phyloP scores from a whole-genome alignment of 2,888 invertebrate genomes.

The Rhabditoides inermis region DNA sequence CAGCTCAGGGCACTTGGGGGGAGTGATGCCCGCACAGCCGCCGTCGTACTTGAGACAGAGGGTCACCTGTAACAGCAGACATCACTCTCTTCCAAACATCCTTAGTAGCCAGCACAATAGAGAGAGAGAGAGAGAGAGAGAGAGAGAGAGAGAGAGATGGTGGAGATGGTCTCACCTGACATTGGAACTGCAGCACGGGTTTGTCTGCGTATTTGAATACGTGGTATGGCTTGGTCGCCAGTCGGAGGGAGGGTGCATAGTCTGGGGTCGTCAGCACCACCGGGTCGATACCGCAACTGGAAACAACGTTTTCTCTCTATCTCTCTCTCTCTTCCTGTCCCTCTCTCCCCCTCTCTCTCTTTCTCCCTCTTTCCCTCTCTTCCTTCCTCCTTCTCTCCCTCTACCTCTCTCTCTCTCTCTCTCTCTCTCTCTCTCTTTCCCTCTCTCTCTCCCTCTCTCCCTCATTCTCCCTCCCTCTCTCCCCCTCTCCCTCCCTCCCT shows the following conservation, averaged over 20 bases:
- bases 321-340: too few relatives aligned
- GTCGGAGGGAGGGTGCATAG: constrained; percentile 38
- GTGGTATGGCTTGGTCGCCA: constrained; percentile 49
- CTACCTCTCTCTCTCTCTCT: too few relatives aligned
- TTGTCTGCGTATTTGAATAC: constrained; percentile 52
- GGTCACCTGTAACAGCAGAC: constrained; percentile 24
- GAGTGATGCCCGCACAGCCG: constrained; percentile 48
- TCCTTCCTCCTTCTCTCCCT: too few relatives aligned
- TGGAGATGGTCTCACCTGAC: constrained; percentile 30
- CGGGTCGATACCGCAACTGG: constrained; percentile 44
- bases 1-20: constrained; percentile 44
- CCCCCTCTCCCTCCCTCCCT: too few relatives aligned
- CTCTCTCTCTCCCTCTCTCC: too few relatives aligned
- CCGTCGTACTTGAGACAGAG: constrained; percentile 50
- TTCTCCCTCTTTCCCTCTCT: neutral
- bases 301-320: too few relatives aligned
- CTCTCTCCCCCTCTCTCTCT: too few relatives aligned
- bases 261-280: constrained; percentile 49
- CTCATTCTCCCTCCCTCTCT: too few relatives aligned
- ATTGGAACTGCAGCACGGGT: constrained; percentile 50
- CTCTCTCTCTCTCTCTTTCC: too few relatives aligned
- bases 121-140: neutral
- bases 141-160: neutral
- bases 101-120: neutral
- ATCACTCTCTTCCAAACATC: neutral